A percentile compares a stretch with the other conserved stretches of the same genome.
phyloP scores from a whole-genome alignment of 2,888 invertebrate species.

The Sphecodes monilicornis region DNA sequence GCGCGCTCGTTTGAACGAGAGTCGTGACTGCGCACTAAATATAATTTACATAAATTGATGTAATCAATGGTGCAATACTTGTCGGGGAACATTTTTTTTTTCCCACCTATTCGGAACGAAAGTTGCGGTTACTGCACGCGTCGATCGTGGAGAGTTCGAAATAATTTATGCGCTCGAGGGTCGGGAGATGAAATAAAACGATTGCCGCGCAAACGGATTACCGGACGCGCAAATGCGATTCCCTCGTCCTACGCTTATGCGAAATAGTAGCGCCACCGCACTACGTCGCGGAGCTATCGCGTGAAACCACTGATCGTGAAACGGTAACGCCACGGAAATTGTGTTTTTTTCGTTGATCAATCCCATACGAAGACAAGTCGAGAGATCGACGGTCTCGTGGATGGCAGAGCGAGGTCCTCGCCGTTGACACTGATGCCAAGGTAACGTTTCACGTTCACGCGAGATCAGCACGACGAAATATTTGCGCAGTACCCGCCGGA shows the following conservation, averaged over 20 bases:
- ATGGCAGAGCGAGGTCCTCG: conserved; percentile 45
- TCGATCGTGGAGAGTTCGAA: not conserved
- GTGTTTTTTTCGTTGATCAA: conserved; percentile 50
- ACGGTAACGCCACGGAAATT: conserved; percentile 58
- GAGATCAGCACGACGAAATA: conserved; percentile 16
- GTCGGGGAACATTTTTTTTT: not conserved
- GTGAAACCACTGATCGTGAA: too few relatives aligned
- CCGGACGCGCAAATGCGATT: not conserved
- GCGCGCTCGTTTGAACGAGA: conserved; percentile 33
- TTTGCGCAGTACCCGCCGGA: conserved; percentile 72
- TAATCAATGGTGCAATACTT: conserved; percentile 27
- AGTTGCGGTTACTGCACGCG: not conserved
- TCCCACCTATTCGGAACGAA: not conserved
- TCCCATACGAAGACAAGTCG: conserved; percentile 22
- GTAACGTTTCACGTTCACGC: conserved; percentile 32
- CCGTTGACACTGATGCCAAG: conserved; percentile 48
- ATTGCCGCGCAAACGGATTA: not conserved
- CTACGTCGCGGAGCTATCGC: conserved; percentile 37
- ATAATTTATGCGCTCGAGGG: not conserved
- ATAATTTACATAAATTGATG: conserved; percentile 33
- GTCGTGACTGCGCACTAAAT: conserved; percentile 37
- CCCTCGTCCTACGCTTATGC: not conserved
- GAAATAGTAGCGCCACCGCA: too few relatives aligned
- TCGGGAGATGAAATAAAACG: not conserved
- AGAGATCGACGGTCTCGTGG: conserved; percentile 21